These are phyloP conservation scores for Aphidius colemani DNA, from an alignment of 2,888 invertebrate genomes.

Conservation along the genomic window DNA sequence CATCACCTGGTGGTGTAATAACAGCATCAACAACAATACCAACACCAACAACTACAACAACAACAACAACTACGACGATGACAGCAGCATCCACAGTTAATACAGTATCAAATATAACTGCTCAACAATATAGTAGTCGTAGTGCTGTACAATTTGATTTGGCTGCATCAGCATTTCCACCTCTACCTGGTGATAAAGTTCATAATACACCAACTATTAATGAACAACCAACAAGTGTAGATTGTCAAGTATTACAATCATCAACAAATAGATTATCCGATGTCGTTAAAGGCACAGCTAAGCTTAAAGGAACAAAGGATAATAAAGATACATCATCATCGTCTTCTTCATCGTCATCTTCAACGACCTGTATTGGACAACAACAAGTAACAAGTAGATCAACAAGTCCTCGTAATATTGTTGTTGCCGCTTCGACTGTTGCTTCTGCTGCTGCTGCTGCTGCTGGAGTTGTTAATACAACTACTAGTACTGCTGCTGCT, in stretches of 20 bases:
- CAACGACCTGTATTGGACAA: slow-evolving; percentile 43
- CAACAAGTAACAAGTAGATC: slow-evolving; percentile 47
- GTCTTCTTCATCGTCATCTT: slow-evolving; percentile 28
- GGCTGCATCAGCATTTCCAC: slow-evolving; percentile 80
- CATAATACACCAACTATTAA: slow-evolving; percentile 2
- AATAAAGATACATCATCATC: slow-evolving; percentile 35
- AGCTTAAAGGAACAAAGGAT: slow-evolving; percentile 62
- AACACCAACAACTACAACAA: slow-evolving; percentile 24
- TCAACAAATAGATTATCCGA: slow-evolving; percentile 72
- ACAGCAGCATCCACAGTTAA: slow-evolving; percentile 32
- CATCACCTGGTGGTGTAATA: no score
- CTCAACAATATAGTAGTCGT: slow-evolving; percentile 58
- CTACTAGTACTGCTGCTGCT: slow-evolving; percentile 22
- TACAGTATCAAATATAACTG: slow-evolving; percentile 32
- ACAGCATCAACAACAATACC: neutral
- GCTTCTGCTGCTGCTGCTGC: neutral
- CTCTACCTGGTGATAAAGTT: slow-evolving; percentile 67
- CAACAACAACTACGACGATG: slow-evolving; percentile 3
- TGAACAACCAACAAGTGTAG: neutral
- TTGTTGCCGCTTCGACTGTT: slow-evolving; percentile 23
- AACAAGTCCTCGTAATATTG: slow-evolving; percentile 50
- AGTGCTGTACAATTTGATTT: slow-evolving; percentile 73
- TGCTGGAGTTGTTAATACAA: neutral
- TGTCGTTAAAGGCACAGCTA: slow-evolving; percentile 77
- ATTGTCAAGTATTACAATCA: slow-evolving; percentile 49